phyloP scores from a whole-genome alignment of 92 coral and sea anemone species.

The Ricordea florida region DNA sequence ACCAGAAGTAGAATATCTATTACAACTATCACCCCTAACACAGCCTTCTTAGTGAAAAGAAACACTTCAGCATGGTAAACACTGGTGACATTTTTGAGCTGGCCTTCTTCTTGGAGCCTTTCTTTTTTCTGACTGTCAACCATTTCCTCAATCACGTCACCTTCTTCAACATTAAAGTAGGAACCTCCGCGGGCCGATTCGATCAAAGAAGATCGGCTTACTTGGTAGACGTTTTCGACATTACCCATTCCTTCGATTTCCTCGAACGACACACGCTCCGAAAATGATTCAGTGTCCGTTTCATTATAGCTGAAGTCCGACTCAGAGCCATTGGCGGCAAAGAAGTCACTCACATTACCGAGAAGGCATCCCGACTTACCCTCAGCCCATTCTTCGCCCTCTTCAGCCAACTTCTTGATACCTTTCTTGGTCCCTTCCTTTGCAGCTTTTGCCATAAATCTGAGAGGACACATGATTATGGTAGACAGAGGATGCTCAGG shows the following conservation, averaged over 20 bases:
- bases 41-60: conserved; percentile 32
- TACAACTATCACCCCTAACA: conserved; percentile 53
- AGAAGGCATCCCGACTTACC: conserved; percentile 31
- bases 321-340: conserved; percentile 34
- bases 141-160: conserved; percentile 69
- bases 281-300: conserved; percentile 19
- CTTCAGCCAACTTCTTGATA: conserved; percentile 25
- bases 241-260: conserved; percentile 27
- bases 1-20: conserved; percentile 72
- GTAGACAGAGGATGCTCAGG: conserved; percentile 64
- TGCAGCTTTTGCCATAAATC: conserved; percentile 38
- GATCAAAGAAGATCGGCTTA: conserved; percentile 57
- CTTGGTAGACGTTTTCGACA: conserved; percentile 25
- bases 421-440: conserved; percentile 33
- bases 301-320: not conserved
- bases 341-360: conserved; percentile 55
- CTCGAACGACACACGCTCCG: conserved; percentile 61
- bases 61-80: conserved; percentile 67
- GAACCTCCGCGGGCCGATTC: conserved; percentile 21
- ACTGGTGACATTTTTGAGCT: conserved; percentile 36
- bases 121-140: conserved; percentile 63
- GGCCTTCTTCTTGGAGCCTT: conserved; percentile 21
- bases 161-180: conserved; percentile 63
- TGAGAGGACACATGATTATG: conserved; percentile 65
- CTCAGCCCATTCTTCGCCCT: conserved; percentile 20